Conservation (phyloP, 2,888 invertebrate species). For the Luperina nickerlii region DNA sequence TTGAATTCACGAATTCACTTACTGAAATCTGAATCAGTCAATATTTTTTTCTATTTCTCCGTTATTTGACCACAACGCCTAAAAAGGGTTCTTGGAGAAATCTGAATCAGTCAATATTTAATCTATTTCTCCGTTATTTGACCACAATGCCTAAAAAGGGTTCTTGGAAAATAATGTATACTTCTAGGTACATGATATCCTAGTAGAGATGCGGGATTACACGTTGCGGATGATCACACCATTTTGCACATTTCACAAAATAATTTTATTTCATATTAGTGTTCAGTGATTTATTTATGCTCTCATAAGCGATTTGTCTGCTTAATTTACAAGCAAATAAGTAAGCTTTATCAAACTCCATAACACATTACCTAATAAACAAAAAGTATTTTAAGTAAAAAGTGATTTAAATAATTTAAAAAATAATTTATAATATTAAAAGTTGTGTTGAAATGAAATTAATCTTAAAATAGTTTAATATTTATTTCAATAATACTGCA, state of each 20-base stretch:
- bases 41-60: no score
- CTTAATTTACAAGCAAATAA: background rate
- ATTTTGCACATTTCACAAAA: background rate
- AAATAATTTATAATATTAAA: no score
- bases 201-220: slow-evolving; percentile 32
- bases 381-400: background rate
- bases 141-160: no score
- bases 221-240: slow-evolving; percentile 22
- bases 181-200: slow-evolving; percentile 17
- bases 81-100: no score
- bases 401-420: background rate
- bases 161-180: background rate
- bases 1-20: background rate
- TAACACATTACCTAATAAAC: background rate
- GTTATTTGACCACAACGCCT: background rate
- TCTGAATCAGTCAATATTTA: no score
- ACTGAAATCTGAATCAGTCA: background rate
- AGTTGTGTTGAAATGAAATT: background rate
- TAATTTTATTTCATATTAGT: background rate
- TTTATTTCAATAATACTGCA: background rate
- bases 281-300: background rate
- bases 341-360: background rate
- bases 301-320: background rate
- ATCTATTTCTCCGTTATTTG: no score
- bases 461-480: background rate